Evolutionary conservation across 2,113 vertebrate genomes (phyloP), one percentile per base, ranked within the genome.

Genomic region (Rousettus leschenaultii): DNA sequence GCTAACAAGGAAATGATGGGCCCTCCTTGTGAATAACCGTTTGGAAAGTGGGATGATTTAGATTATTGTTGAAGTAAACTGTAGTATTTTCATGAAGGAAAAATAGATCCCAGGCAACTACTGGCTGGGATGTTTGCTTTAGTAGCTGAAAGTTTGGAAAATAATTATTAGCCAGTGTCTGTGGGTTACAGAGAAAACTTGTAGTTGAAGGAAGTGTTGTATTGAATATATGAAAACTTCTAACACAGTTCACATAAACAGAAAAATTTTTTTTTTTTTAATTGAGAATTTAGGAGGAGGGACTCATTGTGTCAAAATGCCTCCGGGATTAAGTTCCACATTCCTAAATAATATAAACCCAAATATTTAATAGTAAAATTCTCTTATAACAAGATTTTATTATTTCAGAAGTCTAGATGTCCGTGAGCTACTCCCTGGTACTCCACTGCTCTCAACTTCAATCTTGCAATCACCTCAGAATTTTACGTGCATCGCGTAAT

Each of bases 121-220:
- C 6, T 84, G 61, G 48, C 61, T 65, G 28, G 12, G 75, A 65
- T 87, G 53, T 93, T 96, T 71, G 71, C 51, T 80, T 93, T 77
- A 94, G 91, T 71, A 86, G 75, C 33, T 84, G 30, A 40, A 94
- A 87, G 22, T 96, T n/a, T 95, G n/a, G 63, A 80, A 95, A 92
- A 86, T 83, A 89, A 96, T 93, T 89, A 78, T 70, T 91, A 84
- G 94, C 77, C 43, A 40, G 22, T 55, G 38, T 84, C 79, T 91
- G 24, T n/a, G 65, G 51, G 57, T 89, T 74, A 33, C 38, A 66
- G 33, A 90, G 75, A 95, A 55, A 0, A 16, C 59, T 75, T 70
- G 51, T 95, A 48, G 91, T 89, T 75, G 90, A 96, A 93, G 68
- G 45, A 97, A 95, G n/a, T 22, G 24, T n/a, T 86, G 51, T 83